Conservation (phyloP, 1,140 invertebrate species). For the Neodiprion fabricii region DNA sequence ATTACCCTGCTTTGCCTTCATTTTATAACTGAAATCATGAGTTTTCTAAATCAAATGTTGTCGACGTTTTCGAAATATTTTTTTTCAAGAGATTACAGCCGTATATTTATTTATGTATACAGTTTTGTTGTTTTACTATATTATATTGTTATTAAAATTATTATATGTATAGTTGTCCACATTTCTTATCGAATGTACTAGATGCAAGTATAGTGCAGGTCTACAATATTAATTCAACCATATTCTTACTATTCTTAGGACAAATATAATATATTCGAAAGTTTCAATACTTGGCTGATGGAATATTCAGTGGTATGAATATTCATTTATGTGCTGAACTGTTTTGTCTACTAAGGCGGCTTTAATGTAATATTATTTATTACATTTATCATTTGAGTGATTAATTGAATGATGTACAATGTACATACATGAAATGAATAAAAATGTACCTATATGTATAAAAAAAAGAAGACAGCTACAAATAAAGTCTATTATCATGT, state of each 20-base stretch:
- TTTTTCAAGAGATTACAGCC: background rate
- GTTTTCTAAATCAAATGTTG: background rate
- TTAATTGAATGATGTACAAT: slow-evolving; percentile 25
- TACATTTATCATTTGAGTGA: slow-evolving; percentile 37
- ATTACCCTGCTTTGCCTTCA: background rate
- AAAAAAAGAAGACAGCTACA: slow-evolving; percentile 23
- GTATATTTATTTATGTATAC: background rate
- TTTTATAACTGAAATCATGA: background rate
- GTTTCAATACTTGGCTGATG: background rate
- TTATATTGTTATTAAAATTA: background rate
- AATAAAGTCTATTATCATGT: slow-evolving; percentile 46
- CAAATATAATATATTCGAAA: background rate
- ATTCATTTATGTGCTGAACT: background rate
- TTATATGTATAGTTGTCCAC: too few relatives aligned
- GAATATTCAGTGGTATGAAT: background rate
- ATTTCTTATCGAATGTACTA: too few relatives aligned
- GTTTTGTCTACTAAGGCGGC: slow-evolving; percentile 2
- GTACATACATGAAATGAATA: slow-evolving; percentile 38
- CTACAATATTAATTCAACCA: too few relatives aligned
- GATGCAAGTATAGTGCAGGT: too few relatives aligned
- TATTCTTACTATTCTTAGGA: too few relatives aligned
- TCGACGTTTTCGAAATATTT: background rate
- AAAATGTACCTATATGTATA: slow-evolving; percentile 46
- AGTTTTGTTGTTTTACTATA: background rate
- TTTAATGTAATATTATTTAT: slow-evolving; percentile 34